phyloP scores from a whole-genome alignment of 2,113 vertebrate genomes.

The Oophaga pumilio region DNA sequence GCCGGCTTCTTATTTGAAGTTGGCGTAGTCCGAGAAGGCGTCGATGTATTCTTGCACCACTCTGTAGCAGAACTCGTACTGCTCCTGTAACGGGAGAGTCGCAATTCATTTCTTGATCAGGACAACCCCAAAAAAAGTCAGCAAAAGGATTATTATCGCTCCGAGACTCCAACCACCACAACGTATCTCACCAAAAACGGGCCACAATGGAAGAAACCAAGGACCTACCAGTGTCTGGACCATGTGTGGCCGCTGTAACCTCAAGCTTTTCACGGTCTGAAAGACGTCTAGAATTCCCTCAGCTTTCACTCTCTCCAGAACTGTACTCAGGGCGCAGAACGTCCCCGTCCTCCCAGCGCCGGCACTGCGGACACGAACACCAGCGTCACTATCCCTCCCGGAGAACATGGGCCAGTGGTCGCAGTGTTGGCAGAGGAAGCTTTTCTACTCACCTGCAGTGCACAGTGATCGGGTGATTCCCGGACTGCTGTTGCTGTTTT shows the following conservation, averaged over 20 bases:
- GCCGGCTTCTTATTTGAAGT: slow-evolving; percentile 85
- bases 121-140: neutral
- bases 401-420: neutral
- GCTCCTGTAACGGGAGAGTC: slow-evolving; percentile 77
- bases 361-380: slow-evolving; percentile 73
- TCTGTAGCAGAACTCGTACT: slow-evolving; percentile 99
- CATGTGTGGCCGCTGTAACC: slow-evolving; percentile 98
- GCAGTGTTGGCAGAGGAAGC: too few relatives aligned
- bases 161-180: too few relatives aligned
- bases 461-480: slow-evolving; percentile 97
- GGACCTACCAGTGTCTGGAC: slow-evolving; percentile 97
- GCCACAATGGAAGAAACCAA: neutral
- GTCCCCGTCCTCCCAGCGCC: slow-evolving; percentile 96
- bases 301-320: slow-evolving; percentile 96
- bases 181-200: neutral
- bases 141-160: neutral
- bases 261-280: slow-evolving; percentile 97
- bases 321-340: slow-evolving; percentile 96
- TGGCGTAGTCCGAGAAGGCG: slow-evolving; percentile 98
- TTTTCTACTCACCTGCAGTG: slow-evolving; percentile 87
- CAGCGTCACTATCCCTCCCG: neutral
- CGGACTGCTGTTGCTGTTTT: slow-evolving; percentile 98
- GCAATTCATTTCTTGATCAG: neutral
- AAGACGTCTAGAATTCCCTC: slow-evolving; percentile 98
- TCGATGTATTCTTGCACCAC: slow-evolving; percentile 99